Conservation (phyloP, 2,888 invertebrate species). For the Parasteatoda lunata region DNA sequence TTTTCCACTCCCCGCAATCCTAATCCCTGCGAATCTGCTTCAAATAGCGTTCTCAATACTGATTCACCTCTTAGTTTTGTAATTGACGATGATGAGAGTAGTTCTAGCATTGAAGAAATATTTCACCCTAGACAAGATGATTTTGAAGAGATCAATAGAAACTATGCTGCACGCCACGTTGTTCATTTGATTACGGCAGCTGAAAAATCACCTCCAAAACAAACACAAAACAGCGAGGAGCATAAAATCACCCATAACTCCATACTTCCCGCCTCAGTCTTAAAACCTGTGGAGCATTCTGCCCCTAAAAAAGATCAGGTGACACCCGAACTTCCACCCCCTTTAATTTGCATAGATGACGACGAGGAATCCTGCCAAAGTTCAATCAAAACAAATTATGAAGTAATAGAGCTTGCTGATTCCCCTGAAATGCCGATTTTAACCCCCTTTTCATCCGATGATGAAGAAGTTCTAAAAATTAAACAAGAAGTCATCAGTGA, state of each 20-base stretch:
- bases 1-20: background rate
- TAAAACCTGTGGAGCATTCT: background rate
- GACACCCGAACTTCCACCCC: constrained; percentile 39
- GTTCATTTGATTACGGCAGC: too few relatives aligned
- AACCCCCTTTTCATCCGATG: constrained; percentile 63
- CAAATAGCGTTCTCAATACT: constrained; percentile 17
- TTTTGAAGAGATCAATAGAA: background rate
- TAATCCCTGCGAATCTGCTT: constrained; percentile 10
- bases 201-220: background rate
- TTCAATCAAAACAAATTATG: constrained; percentile 9
- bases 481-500: background rate
- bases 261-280: background rate
- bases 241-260: background rate
- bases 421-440: constrained; percentile 68
- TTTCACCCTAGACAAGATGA: background rate
- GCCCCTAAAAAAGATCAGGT: constrained; percentile 25
- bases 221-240: background rate
- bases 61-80: background rate
- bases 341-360: constrained; percentile 30
- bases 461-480: constrained; percentile 38
- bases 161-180: background rate
- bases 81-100: constrained; percentile 13
- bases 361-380: constrained; percentile 21
- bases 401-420: constrained; percentile 32
- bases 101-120: constrained; percentile 52